Evolutionary conservation across 1,140 invertebrate genomes (phyloP).

Genomic region (Dendrolimus kikuchii): DNA sequence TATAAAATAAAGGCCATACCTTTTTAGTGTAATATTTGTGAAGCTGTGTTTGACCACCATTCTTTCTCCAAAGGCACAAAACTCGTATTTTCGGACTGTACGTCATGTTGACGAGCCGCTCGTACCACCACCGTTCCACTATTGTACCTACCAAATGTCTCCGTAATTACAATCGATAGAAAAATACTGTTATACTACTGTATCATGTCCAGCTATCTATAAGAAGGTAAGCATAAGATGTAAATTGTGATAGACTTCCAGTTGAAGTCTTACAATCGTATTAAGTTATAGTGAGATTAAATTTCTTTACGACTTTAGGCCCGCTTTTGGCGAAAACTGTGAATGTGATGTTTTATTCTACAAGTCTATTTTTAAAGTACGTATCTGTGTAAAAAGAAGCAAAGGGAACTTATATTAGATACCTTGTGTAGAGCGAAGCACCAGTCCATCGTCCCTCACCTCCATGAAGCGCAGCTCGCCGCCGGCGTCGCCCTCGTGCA

Average conservation of each 20-base stretch:
- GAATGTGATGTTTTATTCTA: too few species aligned
- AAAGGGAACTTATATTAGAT: not conserved
- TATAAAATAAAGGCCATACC: conserved; percentile 74
- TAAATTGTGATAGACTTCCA: too few species aligned
- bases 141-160: conserved; percentile 79
- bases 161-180: too few species aligned
- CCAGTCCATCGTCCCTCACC: conserved; percentile 97
- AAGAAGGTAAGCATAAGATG: too few species aligned
- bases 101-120: conserved; percentile 99
- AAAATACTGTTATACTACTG: too few species aligned
- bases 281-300: too few species aligned
- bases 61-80: conserved; percentile 94
- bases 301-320: too few species aligned
- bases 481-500: conserved; percentile 94
- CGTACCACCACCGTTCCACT: conserved; percentile 99
- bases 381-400: not conserved
- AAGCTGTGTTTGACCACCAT: conserved; percentile 92
- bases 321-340: too few species aligned
- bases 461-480: conserved; percentile 97
- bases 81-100: conserved; percentile 99
- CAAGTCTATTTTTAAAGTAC: too few species aligned
- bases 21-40: conserved; percentile 99
- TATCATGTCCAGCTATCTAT: too few species aligned
- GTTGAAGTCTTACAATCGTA: too few species aligned
- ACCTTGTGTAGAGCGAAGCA: conserved; percentile 93